Evolutionary conservation across 2,113 vertebrate genomes (phyloP).

Genomic region (Rhinichthys klamathensis): DNA sequence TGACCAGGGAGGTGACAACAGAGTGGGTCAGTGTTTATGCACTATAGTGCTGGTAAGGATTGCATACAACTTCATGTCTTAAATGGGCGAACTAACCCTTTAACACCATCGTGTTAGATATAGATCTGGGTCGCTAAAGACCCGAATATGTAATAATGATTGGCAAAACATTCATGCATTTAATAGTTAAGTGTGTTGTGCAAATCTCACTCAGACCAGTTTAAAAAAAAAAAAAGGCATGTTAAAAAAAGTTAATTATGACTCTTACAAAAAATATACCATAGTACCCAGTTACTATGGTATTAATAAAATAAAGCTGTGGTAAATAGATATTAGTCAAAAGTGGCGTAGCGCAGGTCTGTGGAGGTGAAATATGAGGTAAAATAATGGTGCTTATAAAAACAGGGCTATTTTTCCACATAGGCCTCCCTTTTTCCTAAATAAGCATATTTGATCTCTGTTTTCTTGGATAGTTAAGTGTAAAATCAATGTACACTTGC

Average conservation of each 20-base stretch:
- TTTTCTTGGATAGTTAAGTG: not conserved
- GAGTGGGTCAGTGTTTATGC: too few relatives aligned
- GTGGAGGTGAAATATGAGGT: not conserved
- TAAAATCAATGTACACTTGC: not conserved
- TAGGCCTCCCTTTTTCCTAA: not conserved
- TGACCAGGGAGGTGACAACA: too few relatives aligned
- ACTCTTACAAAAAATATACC: not conserved
- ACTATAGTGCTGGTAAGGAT: too few relatives aligned
- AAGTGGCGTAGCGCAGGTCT: not conserved
- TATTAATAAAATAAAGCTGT: not conserved
- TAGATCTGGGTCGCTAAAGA: too few relatives aligned
- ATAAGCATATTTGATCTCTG: not conserved
- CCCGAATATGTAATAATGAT: too few relatives aligned
- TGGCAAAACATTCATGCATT: too few relatives aligned
- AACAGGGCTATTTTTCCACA: not conserved
- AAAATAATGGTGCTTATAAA: not conserved
- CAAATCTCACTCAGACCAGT: constrained; percentile 60
- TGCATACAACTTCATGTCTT: too few relatives aligned
- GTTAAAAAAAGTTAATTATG: constrained; percentile 57
- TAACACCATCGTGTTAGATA: too few relatives aligned
- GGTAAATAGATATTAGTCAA: not conserved
- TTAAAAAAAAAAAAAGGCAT: constrained; percentile 54
- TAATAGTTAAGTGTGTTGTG: not conserved
- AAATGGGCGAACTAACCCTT: too few relatives aligned
- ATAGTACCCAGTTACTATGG: not conserved